phyloP scores from a whole-genome alignment of 35 echinoderm and acorn worm genomes.

The Holothuria glaberrima region DNA sequence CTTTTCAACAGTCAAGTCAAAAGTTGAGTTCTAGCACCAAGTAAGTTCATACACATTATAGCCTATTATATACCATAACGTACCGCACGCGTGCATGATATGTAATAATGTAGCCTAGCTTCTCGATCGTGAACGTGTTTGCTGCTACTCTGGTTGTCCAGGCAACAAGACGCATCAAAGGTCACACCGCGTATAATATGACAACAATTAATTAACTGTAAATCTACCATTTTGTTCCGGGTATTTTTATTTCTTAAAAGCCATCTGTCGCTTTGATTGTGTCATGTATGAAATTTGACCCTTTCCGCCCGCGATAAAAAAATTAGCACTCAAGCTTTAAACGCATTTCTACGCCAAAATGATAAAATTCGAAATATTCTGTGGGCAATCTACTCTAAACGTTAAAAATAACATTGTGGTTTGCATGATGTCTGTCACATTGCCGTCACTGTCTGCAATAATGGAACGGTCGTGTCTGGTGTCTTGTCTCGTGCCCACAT shows the following conservation, averaged over 20 bases:
- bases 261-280: too few relatives aligned
- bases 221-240: slow-evolving; percentile 24
- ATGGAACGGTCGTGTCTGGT: slow-evolving; percentile 73
- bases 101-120: too few relatives aligned
- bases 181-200: slow-evolving; percentile 44
- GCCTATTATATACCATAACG: too few relatives aligned
- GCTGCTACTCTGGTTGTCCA: slow-evolving; percentile 10
- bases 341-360: neutral
- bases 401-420: slow-evolving; percentile 11
- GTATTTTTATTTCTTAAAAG: too few relatives aligned
- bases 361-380: neutral
- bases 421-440: slow-evolving; percentile 20
- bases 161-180: slow-evolving; percentile 49
- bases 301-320: neutral
- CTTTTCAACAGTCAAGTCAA: too few relatives aligned
- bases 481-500: slow-evolving; percentile 57
- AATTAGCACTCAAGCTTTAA: neutral
- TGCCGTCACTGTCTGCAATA: slow-evolving; percentile 66
- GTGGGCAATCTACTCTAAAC: neutral
- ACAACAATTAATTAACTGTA: slow-evolving; percentile 67
- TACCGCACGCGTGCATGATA: too few relatives aligned
- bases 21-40: too few relatives aligned
- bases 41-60: too few relatives aligned
- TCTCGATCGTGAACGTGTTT: neutral
- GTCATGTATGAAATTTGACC: too few relatives aligned